These are phyloP conservation scores for Gandaritis pyraliata DNA, from an alignment of 2,888 invertebrate genomes.

Conservation along the genomic window DNA sequence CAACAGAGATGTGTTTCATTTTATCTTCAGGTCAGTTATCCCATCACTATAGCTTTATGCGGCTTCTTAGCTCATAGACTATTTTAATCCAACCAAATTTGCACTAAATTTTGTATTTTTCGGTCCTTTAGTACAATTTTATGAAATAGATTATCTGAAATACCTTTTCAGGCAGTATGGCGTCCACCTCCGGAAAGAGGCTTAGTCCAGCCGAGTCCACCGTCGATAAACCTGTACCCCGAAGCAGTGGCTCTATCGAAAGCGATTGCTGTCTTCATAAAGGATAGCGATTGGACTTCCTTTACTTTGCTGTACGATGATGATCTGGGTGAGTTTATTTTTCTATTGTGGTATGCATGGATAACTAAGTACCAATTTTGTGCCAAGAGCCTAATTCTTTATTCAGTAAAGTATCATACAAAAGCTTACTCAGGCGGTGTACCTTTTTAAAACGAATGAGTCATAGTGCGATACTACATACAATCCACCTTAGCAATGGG, in stretches of 20 bases:
- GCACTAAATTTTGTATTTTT: too few relatives aligned
- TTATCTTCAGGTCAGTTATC: too few relatives aligned
- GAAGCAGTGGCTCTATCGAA: conserved; percentile 87
- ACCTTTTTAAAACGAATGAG: too few relatives aligned
- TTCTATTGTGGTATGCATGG: not conserved
- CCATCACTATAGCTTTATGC: too few relatives aligned
- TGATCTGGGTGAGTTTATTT: conserved; percentile 84
- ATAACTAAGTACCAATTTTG: conserved; percentile 3
- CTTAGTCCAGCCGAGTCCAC: conserved; percentile 55
- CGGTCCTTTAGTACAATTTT: too few relatives aligned
- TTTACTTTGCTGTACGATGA: conserved; percentile 92
- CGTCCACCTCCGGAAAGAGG: conserved; percentile 66
- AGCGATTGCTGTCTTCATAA: conserved; percentile 87
- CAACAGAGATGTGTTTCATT: too few relatives aligned
- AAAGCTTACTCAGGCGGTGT: too few relatives aligned
- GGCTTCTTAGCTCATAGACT: too few relatives aligned
- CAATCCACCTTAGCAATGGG: too few relatives aligned
- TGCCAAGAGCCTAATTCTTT: conserved; percentile 22
- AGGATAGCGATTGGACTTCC: conserved; percentile 89
- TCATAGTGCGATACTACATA: too few relatives aligned
- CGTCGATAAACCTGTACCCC: conserved; percentile 89
- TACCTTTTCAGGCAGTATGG: conserved; percentile 67
- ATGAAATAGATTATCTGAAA: not conserved
- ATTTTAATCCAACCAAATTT: too few relatives aligned
- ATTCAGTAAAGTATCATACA: conserved; percentile 28